Base-by-base conservation (phyloP, 2,113 vertebrate genomes). In the Tragulus kanchil region DNA sequence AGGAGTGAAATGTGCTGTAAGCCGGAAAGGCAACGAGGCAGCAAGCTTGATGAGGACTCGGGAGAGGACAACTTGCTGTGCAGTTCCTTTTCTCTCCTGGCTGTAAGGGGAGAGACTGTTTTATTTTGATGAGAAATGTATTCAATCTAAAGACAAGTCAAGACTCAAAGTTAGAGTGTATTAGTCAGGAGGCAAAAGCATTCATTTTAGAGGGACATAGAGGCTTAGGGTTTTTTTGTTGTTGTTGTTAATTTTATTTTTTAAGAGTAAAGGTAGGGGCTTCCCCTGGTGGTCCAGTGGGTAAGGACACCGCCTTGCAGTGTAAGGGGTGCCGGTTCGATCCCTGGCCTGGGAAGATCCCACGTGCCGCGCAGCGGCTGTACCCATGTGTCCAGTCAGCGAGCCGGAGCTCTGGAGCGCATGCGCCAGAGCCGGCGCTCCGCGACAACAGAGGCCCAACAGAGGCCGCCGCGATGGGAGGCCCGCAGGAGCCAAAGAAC, bases 81-180 rank as follows among this genome's bases (percentile, higher is more conserved):
- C 21, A 69, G n/a, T 89, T 64, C 26, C 5, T 89, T 83, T 64
- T 87, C 45, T 82, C 31, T 83, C 26, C 12, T 52, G 89, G 58
- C 6, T 87, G 52, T 90, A 50, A 71, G 52, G 45, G 6, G 8
- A 45, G 16, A 58, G 11, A 14, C 67, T 93, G 62, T 48, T 92
- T 75, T 61, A 59, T 93, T 92, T 93, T 59, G 89, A 81, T 75
- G 73, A 82, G 79, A 71, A 85, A 48, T 64, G 5, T 48, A 15
- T 52, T 78, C 19, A 21, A 16, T 61, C 31, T 89, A 28, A 89
- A 71, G 59, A 31, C 52, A 61, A 59, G 17, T 71, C 67, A 64
- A 50, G 42, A 89, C 65, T 92, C 71, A 84, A 75, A 65, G 28
- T 71, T 69, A 71, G 26, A 12, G 15, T 91, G 36, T 81, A 58